Base-by-base conservation (phyloP, 2,888 invertebrate species). In the Andrena bucephala region DNA sequence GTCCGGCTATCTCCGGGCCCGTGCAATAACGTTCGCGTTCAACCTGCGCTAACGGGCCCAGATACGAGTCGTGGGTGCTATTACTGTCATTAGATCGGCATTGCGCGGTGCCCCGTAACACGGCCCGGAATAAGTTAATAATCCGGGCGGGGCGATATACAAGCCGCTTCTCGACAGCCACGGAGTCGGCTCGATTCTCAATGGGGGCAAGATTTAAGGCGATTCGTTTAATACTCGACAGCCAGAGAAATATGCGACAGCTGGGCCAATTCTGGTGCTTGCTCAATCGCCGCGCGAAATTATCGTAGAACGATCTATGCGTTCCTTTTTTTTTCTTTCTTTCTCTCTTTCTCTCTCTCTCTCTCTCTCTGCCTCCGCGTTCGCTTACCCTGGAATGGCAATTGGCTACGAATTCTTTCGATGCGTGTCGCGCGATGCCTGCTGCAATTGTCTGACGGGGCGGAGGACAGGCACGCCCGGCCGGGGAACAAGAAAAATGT, bases 321-420 rank as follows among this genome's bases (percentile, higher is more conserved):
- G 68, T 72, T 71, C 36, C 67, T 81, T 81, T 71, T 71, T 81
- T 74, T 66, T 20, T 10, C 20, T 66, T n/a, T 8, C n/a, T 29
- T 29, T 50, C 50, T 29, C 27, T 8, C n/a, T 29, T 29, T 50
- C 50, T n/a, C 27, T n/a, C 50, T 48, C n/a, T 50, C 48, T 29
- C 48, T 66, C 29, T 29, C 5, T 59, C 5, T 16, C 36, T 33
- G n/a, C 29, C 20, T 20, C n/a, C 2, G 62, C 67, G 13, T 29
- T 65, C 8, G 72, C 24, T 33, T 52, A 27, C 66, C 48, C 54
- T 57, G 81, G 71, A 71, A 75, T 59, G 67, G 68, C 81, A 75
- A 82, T 81, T 81, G 80, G 81, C 81, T 73, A 69, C 82, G 70
- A 81, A 81, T 82, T 74, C 81, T 81, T 82, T 81, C 72, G 52